These are phyloP conservation scores for Crenuchus spilurus DNA, from an alignment of 2,797 vertebrate species.

Conservation along the genomic window DNA sequence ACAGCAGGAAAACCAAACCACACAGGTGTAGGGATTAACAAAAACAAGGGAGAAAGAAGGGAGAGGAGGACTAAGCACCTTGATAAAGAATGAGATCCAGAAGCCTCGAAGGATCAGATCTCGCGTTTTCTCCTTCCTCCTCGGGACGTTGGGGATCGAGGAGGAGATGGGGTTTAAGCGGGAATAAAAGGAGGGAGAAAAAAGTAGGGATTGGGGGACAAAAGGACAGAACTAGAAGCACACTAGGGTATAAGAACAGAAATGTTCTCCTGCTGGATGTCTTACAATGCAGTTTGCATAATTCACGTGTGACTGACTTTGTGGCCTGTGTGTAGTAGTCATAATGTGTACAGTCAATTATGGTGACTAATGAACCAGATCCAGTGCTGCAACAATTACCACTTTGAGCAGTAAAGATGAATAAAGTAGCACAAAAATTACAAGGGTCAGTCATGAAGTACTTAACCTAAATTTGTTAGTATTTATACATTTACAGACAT, in stretches of 20 bases:
- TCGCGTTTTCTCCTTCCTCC: constrained; percentile 42
- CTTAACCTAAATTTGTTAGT: neutral
- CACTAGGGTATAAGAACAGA: constrained; percentile 27
- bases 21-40: constrained; percentile 29
- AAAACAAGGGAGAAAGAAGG: neutral
- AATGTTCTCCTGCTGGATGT: constrained; percentile 9
- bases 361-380: neutral
- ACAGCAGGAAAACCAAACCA: constrained; percentile 44
- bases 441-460: neutral
- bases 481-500: neutral
- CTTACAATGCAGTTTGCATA: neutral
- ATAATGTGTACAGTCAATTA: neutral
- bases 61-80: constrained; percentile 58
- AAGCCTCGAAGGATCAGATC: constrained; percentile 42
- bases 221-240: constrained; percentile 35
- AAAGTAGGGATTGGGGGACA: constrained; percentile 16
- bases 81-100: constrained; percentile 52
- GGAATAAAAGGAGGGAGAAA: constrained; percentile 54
- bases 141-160: constrained; percentile 62
- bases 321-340: neutral
- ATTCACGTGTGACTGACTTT: neutral
- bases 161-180: constrained; percentile 53
- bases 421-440: neutral
- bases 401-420: neutral
- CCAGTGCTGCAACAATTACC: neutral